Evolutionary conservation across 92 coral and sea anemone genomes (phyloP).

Genomic region (Zoanthus sociatus): DNA sequence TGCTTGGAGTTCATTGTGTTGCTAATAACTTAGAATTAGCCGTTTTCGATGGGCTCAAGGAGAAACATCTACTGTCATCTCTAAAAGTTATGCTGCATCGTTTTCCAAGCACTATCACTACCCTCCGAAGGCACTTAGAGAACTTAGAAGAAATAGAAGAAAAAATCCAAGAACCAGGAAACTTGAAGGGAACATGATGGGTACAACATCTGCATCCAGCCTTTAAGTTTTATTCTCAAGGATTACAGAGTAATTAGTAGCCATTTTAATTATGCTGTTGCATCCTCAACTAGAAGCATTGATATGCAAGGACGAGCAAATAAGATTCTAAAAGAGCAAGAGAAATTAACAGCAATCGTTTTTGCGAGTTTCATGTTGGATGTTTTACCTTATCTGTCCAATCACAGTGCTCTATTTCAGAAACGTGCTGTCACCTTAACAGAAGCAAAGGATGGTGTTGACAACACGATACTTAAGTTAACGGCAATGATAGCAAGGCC

Average conservation of each 20-base stretch:
- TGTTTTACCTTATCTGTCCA: not conserved
- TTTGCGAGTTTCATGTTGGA: not conserved
- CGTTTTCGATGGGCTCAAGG: too few relatives aligned
- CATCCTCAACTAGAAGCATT: not conserved
- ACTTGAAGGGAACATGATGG: conserved; percentile 43
- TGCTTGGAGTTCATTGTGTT: not conserved
- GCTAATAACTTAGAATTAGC: conserved; percentile 8
- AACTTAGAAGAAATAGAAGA: too few relatives aligned
- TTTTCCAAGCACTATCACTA: too few relatives aligned
- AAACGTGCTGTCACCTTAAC: not conserved
- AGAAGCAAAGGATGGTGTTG: not conserved
- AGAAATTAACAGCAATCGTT: not conserved
- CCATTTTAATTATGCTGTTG: not conserved
- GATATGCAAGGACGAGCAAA: not conserved
- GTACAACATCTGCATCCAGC: not conserved
- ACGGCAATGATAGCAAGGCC: not conserved
- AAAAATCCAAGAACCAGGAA: conserved; percentile 31
- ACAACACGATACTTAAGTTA: not conserved
- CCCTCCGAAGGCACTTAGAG: too few relatives aligned
- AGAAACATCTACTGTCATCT: too few relatives aligned
- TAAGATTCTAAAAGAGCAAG: not conserved
- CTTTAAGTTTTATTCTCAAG: not conserved
- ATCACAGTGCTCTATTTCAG: not conserved
- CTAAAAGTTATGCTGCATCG: too few relatives aligned
- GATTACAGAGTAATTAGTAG: not conserved